These are phyloP conservation scores for Alces alces DNA, from an alignment of 2,113 vertebrate species.

Conservation along the genomic window DNA sequence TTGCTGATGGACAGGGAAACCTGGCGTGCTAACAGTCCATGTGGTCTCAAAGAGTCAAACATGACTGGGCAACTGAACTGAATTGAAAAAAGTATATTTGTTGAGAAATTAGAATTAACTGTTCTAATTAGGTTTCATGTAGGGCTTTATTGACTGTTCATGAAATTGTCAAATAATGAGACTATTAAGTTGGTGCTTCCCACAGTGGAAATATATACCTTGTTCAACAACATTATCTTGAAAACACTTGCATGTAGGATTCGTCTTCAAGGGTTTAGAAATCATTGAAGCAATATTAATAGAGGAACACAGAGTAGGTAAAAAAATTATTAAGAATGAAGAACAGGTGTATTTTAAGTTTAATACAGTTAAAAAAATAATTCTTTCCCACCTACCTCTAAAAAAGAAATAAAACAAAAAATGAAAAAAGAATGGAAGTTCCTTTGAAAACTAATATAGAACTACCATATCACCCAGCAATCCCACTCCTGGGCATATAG, in stretches of 20 bases:
- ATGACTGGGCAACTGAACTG: background rate
- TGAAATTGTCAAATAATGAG: constrained; percentile 56
- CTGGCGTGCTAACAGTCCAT: background rate
- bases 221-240: constrained; percentile 27
- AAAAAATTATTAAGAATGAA: background rate
- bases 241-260: background rate
- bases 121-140: constrained; percentile 39
- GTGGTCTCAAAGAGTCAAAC: background rate
- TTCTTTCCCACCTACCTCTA: background rate
- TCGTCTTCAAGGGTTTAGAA: background rate
- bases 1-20: background rate
- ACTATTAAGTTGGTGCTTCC: background rate
- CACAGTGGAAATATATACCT: constrained; percentile 20
- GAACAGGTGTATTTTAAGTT: background rate
- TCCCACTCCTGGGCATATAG: background rate
- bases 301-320: background rate
- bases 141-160: constrained; percentile 23
- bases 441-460: background rate
- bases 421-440: background rate
- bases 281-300: constrained; percentile 8
- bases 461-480: background rate
- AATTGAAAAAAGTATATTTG: background rate
- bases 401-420: constrained; percentile 18
- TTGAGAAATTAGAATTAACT: constrained; percentile 11
- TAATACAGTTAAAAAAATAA: background rate